phyloP scores from a whole-genome alignment of 53 echinoderm and acorn worm species.

The Zoroaster sp. region DNA sequence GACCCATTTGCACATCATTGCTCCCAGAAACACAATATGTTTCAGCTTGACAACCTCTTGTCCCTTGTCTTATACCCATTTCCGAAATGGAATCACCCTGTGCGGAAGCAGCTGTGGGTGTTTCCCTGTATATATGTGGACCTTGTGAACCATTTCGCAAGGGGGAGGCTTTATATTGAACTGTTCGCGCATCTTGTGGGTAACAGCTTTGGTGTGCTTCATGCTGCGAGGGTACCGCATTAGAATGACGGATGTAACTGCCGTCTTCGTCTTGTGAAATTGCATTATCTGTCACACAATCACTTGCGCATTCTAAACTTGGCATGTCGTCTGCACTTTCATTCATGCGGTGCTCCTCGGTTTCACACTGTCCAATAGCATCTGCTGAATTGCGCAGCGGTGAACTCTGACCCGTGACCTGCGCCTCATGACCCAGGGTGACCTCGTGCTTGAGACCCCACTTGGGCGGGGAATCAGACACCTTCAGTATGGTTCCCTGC shows the following conservation, averaged over 20 bases:
- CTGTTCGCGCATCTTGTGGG: constrained; percentile 6
- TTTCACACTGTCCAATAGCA: background rate
- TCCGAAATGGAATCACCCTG: constrained; percentile 31
- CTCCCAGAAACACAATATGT: background rate
- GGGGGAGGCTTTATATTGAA: constrained; percentile 47
- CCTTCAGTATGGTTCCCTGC: constrained; percentile 49
- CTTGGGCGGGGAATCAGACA: constrained; percentile 68
- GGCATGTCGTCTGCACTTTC: background rate
- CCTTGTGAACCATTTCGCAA: constrained; percentile 1
- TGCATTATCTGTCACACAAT: background rate
- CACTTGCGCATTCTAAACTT: constrained; percentile 1
- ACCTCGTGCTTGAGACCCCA: constrained; percentile 83
- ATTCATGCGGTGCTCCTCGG: background rate
- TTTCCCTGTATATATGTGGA: background rate
- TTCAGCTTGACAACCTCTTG: background rate
- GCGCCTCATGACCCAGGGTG: constrained; percentile 64
- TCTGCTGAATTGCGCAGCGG: background rate
- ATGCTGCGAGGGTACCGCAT: background rate
- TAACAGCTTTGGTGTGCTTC: background rate
- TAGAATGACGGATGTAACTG: background rate
- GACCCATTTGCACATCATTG: background rate
- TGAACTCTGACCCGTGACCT: constrained; percentile 26
- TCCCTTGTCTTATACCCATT: background rate
- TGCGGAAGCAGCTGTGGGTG: background rate
- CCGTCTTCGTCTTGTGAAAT: background rate